These are phyloP conservation scores for cattle (Bos taurus) DNA, from an alignment of 2,113 vertebrate genomes.

Conservation along the genomic window DNA sequence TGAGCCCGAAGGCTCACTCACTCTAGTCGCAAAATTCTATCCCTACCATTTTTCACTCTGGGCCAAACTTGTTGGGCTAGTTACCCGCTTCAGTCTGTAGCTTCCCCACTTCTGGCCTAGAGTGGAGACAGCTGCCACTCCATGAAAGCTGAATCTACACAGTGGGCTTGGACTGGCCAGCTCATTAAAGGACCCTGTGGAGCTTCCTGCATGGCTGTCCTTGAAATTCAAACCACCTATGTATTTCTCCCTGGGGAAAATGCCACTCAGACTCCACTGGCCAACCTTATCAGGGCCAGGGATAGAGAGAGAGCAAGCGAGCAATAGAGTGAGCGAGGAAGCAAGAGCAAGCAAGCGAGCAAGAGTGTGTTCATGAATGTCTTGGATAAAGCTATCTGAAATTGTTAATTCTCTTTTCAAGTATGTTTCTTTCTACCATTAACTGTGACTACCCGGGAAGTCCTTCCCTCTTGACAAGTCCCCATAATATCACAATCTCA, in stretches of 20 bases:
- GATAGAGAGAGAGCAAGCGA: not conserved
- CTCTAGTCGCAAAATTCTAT: not conserved
- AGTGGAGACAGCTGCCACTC: not conserved
- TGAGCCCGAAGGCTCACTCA: not conserved
- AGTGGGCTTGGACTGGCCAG: not conserved
- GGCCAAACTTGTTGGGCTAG: not conserved
- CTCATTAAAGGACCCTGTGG: constrained; percentile 47
- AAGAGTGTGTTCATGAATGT: not conserved
- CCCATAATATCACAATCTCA: not conserved
- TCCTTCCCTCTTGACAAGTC: not conserved
- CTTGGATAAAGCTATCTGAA: not conserved
- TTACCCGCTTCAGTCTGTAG: not conserved
- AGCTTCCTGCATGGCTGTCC: constrained; percentile 60
- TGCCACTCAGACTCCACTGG: constrained; percentile 76
- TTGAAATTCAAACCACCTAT: constrained; percentile 69
- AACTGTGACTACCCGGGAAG: not conserved
- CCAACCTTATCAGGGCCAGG: constrained; percentile 74
- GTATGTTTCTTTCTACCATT: not conserved
- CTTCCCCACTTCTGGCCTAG: not conserved
- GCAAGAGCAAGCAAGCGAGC: not conserved
- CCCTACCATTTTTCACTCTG: not conserved
- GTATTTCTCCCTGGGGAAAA: constrained; percentile 67
- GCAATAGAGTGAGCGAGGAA: not conserved
- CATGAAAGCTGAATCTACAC: not conserved
- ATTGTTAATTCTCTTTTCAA: constrained; percentile 17